A percentile compares a stretch with the other conserved stretches of the same genome.
Evolutionary conservation across 2,888 invertebrate species (phyloP).

Genomic region (Punctoribates punctum): DNA sequence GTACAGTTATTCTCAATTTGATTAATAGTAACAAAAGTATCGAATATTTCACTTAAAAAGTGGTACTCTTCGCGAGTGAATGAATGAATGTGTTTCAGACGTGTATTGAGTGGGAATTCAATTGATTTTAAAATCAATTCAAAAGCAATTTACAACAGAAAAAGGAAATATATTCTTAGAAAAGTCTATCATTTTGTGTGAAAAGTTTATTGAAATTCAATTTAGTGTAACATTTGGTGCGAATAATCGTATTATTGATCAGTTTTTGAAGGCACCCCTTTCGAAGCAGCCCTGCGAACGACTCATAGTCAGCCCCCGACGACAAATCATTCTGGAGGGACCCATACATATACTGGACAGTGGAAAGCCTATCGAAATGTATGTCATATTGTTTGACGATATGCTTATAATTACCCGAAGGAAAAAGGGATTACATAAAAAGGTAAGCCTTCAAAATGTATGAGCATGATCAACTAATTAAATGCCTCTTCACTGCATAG

Average conservation of each 20-base stretch:
- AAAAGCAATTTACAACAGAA: no score
- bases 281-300: conserved; percentile 62
- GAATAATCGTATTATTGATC: conserved; percentile 47
- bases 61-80: no score
- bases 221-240: background rate
- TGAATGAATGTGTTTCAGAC: no score
- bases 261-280: conserved; percentile 60
- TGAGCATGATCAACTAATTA: conserved; percentile 18
- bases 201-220: no score
- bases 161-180: no score
- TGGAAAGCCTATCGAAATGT: conserved; percentile 60
- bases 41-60: no score
- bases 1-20: no score
- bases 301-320: conserved; percentile 59
- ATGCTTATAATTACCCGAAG: conserved; percentile 61
- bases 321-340: conserved; percentile 56
- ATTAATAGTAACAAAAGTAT: no score
- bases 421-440: conserved; percentile 59
- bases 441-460: conserved; percentile 53
- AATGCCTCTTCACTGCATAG: conserved; percentile 48
- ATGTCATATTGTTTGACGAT: conserved; percentile 63
- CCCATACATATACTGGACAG: conserved; percentile 58
- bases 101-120: no score
- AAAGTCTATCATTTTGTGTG: no score
- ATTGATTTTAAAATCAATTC: no score